These are phyloP conservation scores for Drosophila antonietae DNA, from an alignment of 2,888 invertebrate species.

Conservation along the genomic window DNA sequence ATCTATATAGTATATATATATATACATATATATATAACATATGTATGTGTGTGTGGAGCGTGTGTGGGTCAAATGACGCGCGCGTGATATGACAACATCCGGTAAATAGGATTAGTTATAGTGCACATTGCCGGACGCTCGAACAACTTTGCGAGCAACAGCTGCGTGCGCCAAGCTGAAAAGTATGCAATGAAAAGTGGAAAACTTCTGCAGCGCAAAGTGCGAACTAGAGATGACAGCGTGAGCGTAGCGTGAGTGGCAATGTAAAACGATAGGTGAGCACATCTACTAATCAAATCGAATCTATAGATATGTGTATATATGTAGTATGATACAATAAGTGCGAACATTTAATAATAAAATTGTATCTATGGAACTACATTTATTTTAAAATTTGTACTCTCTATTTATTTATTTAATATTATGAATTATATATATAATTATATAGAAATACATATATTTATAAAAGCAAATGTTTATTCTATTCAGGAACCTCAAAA, in stretches of 20 bases:
- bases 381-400: no score
- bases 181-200: conserved; percentile 71
- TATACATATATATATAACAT: not conserved
- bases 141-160: conserved; percentile 56
- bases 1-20: conserved; percentile 2
- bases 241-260: conserved; percentile 8
- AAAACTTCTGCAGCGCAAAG: conserved; percentile 46
- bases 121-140: conserved; percentile 37
- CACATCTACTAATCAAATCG: no score
- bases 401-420: no score
- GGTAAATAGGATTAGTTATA: conserved; percentile 68
- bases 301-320: no score
- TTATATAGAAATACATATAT: no score
- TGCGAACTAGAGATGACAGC: conserved; percentile 24
- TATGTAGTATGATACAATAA: no score
- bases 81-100: conserved; percentile 74
- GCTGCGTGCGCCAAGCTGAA: conserved; percentile 60
- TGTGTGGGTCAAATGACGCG: conserved; percentile 71
- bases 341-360: no score
- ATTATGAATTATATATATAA: no score
- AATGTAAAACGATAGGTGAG: no score
- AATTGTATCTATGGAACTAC: no score
- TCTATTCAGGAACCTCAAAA: no score
- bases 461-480: no score
- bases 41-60: conserved; percentile 2